Evolutionary conservation across 2,888 invertebrate species (phyloP), one percentile per base, ranked within the genome.

Genomic region (Ophion costatus): DNA sequence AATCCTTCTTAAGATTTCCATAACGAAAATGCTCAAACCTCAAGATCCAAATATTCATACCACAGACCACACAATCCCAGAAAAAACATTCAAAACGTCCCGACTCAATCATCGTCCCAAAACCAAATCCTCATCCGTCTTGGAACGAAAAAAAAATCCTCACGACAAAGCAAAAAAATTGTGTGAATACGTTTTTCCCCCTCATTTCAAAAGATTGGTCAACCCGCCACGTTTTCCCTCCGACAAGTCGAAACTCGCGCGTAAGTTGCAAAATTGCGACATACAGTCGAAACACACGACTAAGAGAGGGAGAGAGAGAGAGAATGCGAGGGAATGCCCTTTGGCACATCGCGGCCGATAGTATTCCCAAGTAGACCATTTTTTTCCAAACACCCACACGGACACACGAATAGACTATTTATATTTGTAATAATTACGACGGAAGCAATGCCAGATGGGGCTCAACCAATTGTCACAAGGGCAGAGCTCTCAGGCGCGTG

Each of bases 381-480:
- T 59, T 22, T 9, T 20, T 51, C 11, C 51, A 51, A 51, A 51
- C 17, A 51, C 51, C 11, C 51, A 51, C 17, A 51, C 51, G 1
- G 17, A 3, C 17, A 51, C 59, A 9, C 20, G 20, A 22, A 59
- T 20, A 22, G 7, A 59, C n/a, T 69, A 51, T 51, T 51, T 38
- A 66, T 76, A 33, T 56, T 76, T 57, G 33, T 56, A n/a, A 56
- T 63, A 24, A 76, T 56, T 63, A 56, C 56, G 33, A 29, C 51
- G 20, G 51, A 75, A 56, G 33, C 59, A n/a, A 67, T 81, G 69
- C 78, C 83, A 78, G 83, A 85, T 80, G 76, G 84, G 76, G 51
- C 56, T 71, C 61, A 38, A n/a, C n/a, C 45, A 57, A 75, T 75
- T 74, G 59, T 29, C 63, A 74, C 38, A 76, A 82, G 84, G 79